These are phyloP conservation scores for Euplagia quadripunctaria DNA, from an alignment of 2,888 invertebrate species.

Conservation along the genomic window DNA sequence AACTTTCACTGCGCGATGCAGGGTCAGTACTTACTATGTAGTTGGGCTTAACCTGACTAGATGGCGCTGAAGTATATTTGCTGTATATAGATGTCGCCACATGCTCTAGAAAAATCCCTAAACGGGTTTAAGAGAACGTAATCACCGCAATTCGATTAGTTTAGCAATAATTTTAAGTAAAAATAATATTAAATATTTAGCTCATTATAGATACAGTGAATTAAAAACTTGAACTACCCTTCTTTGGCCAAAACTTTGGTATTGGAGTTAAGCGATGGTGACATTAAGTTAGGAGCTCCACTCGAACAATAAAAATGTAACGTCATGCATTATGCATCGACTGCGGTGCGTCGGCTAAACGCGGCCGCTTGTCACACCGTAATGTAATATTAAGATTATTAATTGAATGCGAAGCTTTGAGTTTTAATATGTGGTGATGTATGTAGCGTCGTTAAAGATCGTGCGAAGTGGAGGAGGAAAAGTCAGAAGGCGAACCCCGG, in stretches of 20 bases:
- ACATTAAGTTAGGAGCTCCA: constrained; percentile 46
- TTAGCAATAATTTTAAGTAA: too few species aligned
- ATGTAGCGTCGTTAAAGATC: too few species aligned
- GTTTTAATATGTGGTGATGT: not conserved
- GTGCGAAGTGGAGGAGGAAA: too few species aligned
- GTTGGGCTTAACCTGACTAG: too few species aligned
- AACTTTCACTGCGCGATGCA: not conserved
- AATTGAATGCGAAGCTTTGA: not conserved
- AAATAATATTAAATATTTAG: not conserved
- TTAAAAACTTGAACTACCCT: constrained; percentile 5
- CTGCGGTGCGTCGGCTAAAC: constrained; percentile 54
- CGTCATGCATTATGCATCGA: constrained; percentile 66
- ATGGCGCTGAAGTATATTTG: too few species aligned
- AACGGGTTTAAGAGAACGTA: not conserved
- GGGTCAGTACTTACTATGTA: not conserved
- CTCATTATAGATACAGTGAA: constrained; percentile 9
- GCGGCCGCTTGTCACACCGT: constrained; percentile 44
- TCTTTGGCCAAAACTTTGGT: constrained; percentile 15
- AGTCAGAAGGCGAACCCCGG: too few species aligned
- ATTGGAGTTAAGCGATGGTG: constrained; percentile 57
- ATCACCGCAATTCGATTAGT: too few species aligned
- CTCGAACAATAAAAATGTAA: constrained; percentile 63
- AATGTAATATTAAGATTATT: not conserved
- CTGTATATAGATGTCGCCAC: too few species aligned
- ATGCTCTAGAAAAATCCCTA: too few species aligned